Conservation (phyloP, 2,113 vertebrate genomes). For the Sinocyclocheilus anophthalmus region DNA sequence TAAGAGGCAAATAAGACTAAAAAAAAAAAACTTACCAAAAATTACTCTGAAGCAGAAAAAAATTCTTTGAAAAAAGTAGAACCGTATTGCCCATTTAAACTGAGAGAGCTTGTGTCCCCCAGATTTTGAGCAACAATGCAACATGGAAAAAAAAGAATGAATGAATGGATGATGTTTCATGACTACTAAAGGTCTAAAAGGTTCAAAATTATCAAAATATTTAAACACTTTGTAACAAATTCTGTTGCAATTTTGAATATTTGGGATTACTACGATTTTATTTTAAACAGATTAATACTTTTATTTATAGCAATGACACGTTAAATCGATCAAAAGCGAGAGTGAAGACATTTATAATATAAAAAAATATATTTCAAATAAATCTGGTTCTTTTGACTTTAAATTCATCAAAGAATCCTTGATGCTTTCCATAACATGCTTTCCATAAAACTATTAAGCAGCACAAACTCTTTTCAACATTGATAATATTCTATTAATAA, state of each 20-base stretch:
- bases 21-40: background rate
- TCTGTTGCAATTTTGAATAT: too few species aligned
- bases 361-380: background rate
- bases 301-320: too few species aligned
- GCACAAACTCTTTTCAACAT: background rate
- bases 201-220: too few species aligned
- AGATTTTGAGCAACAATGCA: background rate
- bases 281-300: too few species aligned
- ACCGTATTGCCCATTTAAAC: background rate
- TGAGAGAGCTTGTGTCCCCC: background rate
- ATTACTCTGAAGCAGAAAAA: background rate
- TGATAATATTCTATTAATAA: background rate
- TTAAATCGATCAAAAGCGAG: background rate
- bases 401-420: too few species aligned
- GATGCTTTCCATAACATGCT: too few species aligned
- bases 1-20: constrained; percentile 23
- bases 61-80: background rate
- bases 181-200: background rate
- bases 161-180: background rate
- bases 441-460: too few species aligned
- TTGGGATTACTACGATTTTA: too few species aligned
- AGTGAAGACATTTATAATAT: background rate
- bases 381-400: too few species aligned
- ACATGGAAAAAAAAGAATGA: background rate
- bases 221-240: too few species aligned